Percentiles rank a stretch among this genome's conserved stretches.
Evolutionary conservation across 2,797 vertebrate species (phyloP).

Genomic region (Argya squamiceps): DNA sequence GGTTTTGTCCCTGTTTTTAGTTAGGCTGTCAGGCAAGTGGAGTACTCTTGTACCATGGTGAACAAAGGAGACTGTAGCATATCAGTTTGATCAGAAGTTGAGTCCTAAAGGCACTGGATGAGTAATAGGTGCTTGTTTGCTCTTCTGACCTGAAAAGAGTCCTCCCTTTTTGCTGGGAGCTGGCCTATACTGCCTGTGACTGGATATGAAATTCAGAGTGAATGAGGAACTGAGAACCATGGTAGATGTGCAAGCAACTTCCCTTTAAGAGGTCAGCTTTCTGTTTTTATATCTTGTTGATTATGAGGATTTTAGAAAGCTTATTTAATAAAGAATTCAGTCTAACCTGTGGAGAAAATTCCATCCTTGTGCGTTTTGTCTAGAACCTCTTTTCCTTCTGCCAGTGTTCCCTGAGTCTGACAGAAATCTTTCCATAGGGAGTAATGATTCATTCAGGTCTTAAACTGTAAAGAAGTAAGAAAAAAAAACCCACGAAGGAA

Average conservation of each 20-base stretch:
- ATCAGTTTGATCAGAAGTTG: not conserved
- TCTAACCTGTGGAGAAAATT: not conserved
- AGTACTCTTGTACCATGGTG: not conserved
- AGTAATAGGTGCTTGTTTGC: not conserved
- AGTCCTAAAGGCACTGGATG: not conserved
- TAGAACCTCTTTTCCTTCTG: not conserved
- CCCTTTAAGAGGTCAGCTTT: not conserved
- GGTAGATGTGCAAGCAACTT: not conserved
- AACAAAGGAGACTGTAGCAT: not conserved
- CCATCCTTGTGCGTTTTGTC: not conserved
- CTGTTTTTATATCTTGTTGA: not conserved
- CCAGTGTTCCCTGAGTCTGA: not conserved
- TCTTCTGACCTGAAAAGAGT: not conserved
- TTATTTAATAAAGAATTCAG: not conserved
- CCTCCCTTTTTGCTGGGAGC: not conserved
- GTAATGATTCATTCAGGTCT: conserved; percentile 1
- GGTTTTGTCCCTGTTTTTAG: not conserved
- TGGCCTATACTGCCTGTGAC: not conserved
- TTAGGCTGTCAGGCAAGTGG: not conserved
- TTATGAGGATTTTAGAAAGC: not conserved
- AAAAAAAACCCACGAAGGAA: not conserved
- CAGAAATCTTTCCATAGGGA: not conserved
- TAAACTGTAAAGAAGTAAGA: not conserved
- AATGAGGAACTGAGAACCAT: not conserved
- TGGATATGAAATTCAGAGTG: not conserved